Percentiles rank a stretch among this genome's conserved stretches.
These are phyloP conservation scores for Zosterops lateralis DNA, from an alignment of 2,113 vertebrate species.

Conservation along the genomic window DNA sequence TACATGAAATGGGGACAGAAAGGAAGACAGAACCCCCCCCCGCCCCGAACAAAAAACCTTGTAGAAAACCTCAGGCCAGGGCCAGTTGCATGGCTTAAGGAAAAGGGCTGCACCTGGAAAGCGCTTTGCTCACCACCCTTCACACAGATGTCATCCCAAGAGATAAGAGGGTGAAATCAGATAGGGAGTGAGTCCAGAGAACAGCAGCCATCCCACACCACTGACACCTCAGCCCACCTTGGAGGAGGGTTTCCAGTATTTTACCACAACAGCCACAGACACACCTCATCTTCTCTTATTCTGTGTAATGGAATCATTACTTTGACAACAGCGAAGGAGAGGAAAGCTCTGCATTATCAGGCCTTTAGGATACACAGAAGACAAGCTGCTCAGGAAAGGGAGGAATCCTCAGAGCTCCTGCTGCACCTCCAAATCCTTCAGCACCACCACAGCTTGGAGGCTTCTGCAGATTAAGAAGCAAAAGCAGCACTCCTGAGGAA, in stretches of 20 bases:
- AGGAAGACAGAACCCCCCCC: neutral
- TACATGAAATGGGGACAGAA: neutral
- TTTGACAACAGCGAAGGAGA: neutral
- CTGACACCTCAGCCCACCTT: neutral
- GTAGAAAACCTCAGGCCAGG: neutral
- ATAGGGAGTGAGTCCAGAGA: neutral
- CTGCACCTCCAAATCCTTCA: neutral
- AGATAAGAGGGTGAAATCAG: neutral
- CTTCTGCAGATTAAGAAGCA: conserved; percentile 40
- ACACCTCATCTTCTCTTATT: neutral
- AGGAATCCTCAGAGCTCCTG: neutral
- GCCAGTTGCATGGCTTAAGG: neutral
- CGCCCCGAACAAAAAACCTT: neutral
- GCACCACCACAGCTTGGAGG: neutral
- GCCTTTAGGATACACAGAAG: neutral
- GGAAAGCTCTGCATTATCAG: neutral
- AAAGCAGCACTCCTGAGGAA: conserved; percentile 5
- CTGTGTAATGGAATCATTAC: fast-evolving
- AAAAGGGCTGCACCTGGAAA: neutral
- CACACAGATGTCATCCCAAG: neutral
- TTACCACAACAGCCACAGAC: neutral
- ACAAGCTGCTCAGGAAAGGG: neutral
- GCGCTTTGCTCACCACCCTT: neutral
- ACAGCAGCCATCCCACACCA: neutral
- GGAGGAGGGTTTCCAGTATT: neutral